Base-by-base conservation (phyloP, 1,140 invertebrate genomes). In the Drosophila repleta region DNA sequence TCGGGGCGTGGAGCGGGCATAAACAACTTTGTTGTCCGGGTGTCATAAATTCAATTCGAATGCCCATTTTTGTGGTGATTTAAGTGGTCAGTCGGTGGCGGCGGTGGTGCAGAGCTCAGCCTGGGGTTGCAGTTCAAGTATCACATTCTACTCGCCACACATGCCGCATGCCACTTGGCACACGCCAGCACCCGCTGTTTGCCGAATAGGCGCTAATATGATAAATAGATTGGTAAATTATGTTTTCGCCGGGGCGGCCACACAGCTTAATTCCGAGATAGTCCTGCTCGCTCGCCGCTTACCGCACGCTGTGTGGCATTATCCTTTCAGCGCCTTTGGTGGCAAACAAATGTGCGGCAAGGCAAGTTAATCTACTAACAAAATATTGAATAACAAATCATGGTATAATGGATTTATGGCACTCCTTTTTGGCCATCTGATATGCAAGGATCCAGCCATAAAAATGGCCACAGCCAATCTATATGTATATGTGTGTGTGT, bases 361-460 rank as follows among this genome's bases (percentile, higher is more conserved):
- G 32, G 77, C 78, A 90, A 90, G 81, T 90, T 90, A 90, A 90
- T 90, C 87, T 90, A 88, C 88, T 90, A 79, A 82, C 87, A 90
- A 90, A 90, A 90, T 90, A 90, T 90, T 90, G 87, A 90, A 90
- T 90, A 90, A 90, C 87, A 90, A 90, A 90, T 90, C 87, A 90
- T 90, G 76, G 76, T 74, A 90, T 90, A 90, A 90, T 90, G 88
- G 87, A 90, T 90, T 90, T 90, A 90, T 90, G 87, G 76, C 74
- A 74, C 74, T 79, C 67, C 64, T 70, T 79, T 15, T 68, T 66
- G 51, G 79, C 83, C 84, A 89, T 84, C 76, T 68, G 83, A 89
- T 89, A 87, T 79, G 62, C 58, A 63, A 58, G 73, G 75, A 76
- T 76, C 69, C 62, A 68, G 82, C 74, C 63, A 82, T 82, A 82